Evolutionary conservation across 1,140 invertebrate species (phyloP).

Genomic region (Scylla paramamosain): DNA sequence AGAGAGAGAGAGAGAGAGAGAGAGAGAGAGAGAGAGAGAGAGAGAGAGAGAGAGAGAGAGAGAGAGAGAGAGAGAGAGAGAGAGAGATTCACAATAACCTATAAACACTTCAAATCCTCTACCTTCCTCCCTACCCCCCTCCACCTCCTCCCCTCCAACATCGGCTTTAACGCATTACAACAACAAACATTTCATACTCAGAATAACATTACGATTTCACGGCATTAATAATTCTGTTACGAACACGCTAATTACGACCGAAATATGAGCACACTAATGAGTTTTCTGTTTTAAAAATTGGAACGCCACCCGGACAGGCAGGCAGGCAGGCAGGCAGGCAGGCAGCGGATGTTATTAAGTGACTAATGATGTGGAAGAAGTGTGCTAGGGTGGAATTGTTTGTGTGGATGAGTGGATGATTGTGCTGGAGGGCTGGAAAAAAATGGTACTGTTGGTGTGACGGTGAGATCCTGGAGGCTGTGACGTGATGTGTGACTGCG

Average conservation of each 20-base stretch:
- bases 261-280: slow-evolving; percentile 2
- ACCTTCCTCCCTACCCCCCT: too few species aligned
- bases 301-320: too few species aligned
- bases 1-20: background rate
- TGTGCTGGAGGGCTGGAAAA: too few species aligned
- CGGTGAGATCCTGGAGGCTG: too few species aligned
- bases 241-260: slow-evolving; percentile 19
- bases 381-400: too few species aligned
- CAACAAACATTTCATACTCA: background rate
- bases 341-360: background rate
- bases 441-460: too few species aligned
- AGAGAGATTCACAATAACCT: background rate
- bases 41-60: background rate
- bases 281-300: background rate
- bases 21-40: slow-evolving; percentile 29
- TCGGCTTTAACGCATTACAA: background rate
- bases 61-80: background rate
- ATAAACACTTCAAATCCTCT: background rate
- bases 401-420: too few species aligned
- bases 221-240: background rate
- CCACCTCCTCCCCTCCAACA: background rate
- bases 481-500: too few species aligned
- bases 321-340: too few species aligned
- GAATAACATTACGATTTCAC: slow-evolving; percentile 23
- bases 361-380: background rate